A percentile compares a stretch with the other conserved stretches of the same genome.
Evolutionary conservation across 2,797 vertebrate genomes (phyloP).

Genomic region (Acridotheres tristis): DNA sequence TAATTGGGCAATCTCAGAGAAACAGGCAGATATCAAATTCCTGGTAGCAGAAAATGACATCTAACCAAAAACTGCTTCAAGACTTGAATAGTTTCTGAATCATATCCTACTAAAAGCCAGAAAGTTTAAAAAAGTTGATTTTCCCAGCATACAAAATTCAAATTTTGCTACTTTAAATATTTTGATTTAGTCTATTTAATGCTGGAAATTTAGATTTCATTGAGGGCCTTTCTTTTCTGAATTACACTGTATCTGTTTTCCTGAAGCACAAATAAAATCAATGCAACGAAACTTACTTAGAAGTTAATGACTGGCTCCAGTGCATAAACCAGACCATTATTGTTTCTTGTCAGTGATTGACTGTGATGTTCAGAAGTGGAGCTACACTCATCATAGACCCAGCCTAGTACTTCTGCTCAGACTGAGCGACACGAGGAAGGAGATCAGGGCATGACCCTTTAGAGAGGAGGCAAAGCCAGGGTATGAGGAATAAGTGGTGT

Average conservation of each 20-base stretch:
- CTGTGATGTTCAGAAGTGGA: neutral
- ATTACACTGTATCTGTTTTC: neutral
- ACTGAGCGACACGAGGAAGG: accelerated
- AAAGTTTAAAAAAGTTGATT: neutral
- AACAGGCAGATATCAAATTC: neutral
- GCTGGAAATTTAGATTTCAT: neutral
- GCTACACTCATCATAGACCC: neutral
- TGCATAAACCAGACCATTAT: neutral
- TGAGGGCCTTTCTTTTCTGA: neutral
- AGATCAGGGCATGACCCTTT: neutral
- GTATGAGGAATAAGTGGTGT: neutral
- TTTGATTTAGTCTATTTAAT: neutral
- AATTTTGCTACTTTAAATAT: neutral
- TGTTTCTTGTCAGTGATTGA: neutral
- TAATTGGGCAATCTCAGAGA: neutral
- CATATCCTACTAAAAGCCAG: neutral
- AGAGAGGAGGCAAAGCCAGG: neutral
- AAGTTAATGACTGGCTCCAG: neutral
- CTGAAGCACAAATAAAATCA: neutral
- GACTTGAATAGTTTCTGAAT: neutral
- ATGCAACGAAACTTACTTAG: neutral
- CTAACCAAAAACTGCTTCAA: neutral
- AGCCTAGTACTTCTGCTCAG: neutral
- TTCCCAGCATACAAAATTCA: neutral
- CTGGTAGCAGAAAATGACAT: neutral